Conservation (phyloP, 1,140 invertebrate species). For the Drosophila tropicalis region DNA sequence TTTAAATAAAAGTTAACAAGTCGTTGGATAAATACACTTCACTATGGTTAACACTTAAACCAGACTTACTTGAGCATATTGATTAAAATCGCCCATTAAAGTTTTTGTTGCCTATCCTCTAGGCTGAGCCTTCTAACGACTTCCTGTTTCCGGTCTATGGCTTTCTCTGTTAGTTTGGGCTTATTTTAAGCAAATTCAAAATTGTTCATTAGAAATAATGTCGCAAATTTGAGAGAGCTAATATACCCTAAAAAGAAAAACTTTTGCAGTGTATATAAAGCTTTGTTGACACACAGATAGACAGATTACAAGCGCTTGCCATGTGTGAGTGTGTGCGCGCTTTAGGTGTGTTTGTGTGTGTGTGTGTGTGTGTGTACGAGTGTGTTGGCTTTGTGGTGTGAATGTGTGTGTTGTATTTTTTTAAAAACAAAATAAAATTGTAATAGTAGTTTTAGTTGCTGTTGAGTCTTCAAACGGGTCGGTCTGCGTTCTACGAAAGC, state of each 20-base stretch:
- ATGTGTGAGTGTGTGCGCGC: background rate
- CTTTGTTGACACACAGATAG: slow-evolving; percentile 59
- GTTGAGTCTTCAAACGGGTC: slow-evolving; percentile 61
- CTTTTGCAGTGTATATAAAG: slow-evolving; percentile 23
- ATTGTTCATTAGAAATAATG: too few relatives aligned
- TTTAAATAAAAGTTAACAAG: background rate
- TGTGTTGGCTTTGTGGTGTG: slow-evolving; percentile 26
- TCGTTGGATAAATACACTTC: background rate
- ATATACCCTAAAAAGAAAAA: background rate
- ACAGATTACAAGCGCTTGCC: background rate
- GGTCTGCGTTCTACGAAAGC: slow-evolving; percentile 44
- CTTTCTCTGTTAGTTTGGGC: too few relatives aligned
- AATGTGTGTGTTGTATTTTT: slow-evolving; percentile 51
- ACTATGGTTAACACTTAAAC: background rate
- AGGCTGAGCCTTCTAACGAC: background rate
- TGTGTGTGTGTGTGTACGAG: slow-evolving; percentile 7
- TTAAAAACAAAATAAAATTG: slow-evolving; percentile 33
- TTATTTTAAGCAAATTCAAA: too few relatives aligned
- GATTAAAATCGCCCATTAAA: background rate
- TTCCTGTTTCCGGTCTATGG: too few relatives aligned
- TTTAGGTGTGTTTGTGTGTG: background rate
- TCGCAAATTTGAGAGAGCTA: background rate
- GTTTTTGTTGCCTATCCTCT: background rate
- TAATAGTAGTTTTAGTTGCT: slow-evolving; percentile 49
- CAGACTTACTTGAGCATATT: background rate